phyloP scores from a whole-genome alignment of 2,797 vertebrate genomes.

The Microctenopoma lineatum region DNA sequence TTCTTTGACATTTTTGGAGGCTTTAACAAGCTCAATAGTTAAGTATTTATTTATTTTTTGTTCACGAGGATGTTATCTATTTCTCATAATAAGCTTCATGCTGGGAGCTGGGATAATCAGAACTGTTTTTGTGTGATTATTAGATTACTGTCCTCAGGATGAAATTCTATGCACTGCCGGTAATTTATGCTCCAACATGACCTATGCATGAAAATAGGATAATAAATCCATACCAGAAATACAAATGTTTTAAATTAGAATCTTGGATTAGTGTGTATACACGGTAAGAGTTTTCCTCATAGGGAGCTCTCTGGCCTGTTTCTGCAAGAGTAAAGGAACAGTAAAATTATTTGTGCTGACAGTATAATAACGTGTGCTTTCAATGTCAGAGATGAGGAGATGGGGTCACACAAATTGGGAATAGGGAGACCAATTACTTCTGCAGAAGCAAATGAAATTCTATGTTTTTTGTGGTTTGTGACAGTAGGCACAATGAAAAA shows the following conservation, averaged over 20 bases:
- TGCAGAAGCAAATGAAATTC: conserved; percentile 12
- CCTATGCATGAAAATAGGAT: background rate
- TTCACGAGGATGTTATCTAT: background rate
- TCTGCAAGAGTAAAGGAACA: conserved; percentile 28
- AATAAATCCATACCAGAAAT: background rate
- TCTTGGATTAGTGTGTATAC: background rate
- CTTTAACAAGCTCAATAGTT: conserved; percentile 3
- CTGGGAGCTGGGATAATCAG: background rate
- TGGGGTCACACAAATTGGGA: conserved; percentile 36
- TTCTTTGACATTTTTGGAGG: conserved; percentile 7
- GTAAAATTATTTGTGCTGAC: conserved; percentile 38
- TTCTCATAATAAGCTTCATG: background rate
- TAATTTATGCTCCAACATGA: background rate
- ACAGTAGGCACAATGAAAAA: background rate
- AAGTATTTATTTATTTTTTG: background rate
- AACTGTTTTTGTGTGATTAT: background rate
- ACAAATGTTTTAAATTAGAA: background rate
- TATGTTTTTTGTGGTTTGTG: conserved; percentile 2
- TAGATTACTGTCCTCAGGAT: background rate
- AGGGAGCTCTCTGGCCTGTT: conserved; percentile 3
- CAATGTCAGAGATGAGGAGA: conserved; percentile 17
- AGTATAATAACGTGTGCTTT: conserved; percentile 31
- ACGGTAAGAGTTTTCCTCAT: background rate
- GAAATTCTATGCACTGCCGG: background rate
- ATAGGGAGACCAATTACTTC: conserved; percentile 37